phyloP scores from a whole-genome alignment of 2,888 invertebrate genomes.

The Patella ulyssiponensis region DNA sequence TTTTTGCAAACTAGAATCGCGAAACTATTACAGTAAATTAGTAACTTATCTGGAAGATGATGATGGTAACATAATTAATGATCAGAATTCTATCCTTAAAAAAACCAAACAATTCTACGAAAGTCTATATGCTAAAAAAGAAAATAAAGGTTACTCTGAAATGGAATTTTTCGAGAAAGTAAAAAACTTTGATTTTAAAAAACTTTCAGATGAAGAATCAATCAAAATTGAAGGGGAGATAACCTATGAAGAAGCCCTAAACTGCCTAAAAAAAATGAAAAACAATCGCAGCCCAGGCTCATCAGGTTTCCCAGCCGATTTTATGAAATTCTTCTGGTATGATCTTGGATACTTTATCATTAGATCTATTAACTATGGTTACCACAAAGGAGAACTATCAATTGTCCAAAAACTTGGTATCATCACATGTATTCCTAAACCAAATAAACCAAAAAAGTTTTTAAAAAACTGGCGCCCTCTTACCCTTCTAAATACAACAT shows the following conservation, averaged over 20 bases:
- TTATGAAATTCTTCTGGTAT: slow-evolving; percentile 30
- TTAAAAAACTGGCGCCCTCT: slow-evolving; percentile 30
- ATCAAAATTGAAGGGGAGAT: neutral
- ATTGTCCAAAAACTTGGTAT: slow-evolving; percentile 33
- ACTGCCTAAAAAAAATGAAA: neutral
- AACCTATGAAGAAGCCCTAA: neutral
- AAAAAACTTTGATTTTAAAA: neutral
- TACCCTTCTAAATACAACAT: slow-evolving; percentile 21
- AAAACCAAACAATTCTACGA: neutral
- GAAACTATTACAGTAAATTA: slow-evolving; percentile 17
- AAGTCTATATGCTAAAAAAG: neutral
- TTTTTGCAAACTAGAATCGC: slow-evolving; percentile 25
- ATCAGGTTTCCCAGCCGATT: slow-evolving; percentile 28
- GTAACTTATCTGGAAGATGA: slow-evolving; percentile 10
- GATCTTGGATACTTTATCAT: slow-evolving; percentile 19
- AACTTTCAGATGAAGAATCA: neutral
- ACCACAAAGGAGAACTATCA: slow-evolving; percentile 19
- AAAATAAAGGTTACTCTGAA: neutral
- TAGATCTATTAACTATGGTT: slow-evolving; percentile 20
- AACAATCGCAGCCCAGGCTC: slow-evolving; percentile 26
- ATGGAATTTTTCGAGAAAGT: neutral
- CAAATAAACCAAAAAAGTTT: slow-evolving; percentile 25
- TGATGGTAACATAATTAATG: slow-evolving; percentile 4
- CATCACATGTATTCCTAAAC: slow-evolving; percentile 33
- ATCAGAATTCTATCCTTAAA: neutral